A percentile compares a stretch with the other conserved stretches of the same genome.
Evolutionary conservation across 2,888 invertebrate species (phyloP).

Genomic region (Drosophila rellima): DNA sequence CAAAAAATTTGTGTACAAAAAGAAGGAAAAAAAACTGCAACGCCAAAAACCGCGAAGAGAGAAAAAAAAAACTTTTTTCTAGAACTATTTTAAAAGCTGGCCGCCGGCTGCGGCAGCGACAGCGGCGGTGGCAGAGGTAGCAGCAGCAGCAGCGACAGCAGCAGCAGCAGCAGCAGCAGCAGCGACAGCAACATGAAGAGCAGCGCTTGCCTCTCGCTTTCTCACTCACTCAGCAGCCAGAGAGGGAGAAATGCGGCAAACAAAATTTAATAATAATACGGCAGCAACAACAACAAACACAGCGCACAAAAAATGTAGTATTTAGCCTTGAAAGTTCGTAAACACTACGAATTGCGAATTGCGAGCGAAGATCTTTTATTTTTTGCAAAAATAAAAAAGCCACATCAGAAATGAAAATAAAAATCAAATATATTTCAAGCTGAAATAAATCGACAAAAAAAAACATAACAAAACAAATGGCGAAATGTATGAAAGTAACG

Average conservation of each 20-base stretch:
- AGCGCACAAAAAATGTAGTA: slow-evolving; percentile 68
- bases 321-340: slow-evolving; percentile 83
- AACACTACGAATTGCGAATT: slow-evolving; percentile 72
- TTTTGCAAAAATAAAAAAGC: slow-evolving; percentile 7
- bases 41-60: slow-evolving; percentile 43
- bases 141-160: slow-evolving; percentile 9
- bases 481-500: slow-evolving; percentile 10
- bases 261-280: slow-evolving; percentile 78
- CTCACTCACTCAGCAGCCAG: neutral
- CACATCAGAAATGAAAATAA: slow-evolving; percentile 40
- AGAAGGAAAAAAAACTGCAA: slow-evolving; percentile 47
- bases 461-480: neutral
- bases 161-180: slow-evolving; percentile 4
- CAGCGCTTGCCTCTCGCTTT: slow-evolving; percentile 4
- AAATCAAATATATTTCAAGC: slow-evolving; percentile 16
- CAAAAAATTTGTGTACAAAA: slow-evolving; percentile 33
- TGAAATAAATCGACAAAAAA: neutral
- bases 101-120: slow-evolving; percentile 21
- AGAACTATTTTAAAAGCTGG: slow-evolving; percentile 70
- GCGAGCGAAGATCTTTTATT: slow-evolving; percentile 64
- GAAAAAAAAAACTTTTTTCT: slow-evolving; percentile 70
- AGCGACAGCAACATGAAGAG: slow-evolving; percentile 2
- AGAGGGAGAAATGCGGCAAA: slow-evolving; percentile 67
- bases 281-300: slow-evolving; percentile 32
- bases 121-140: slow-evolving; percentile 3